Evolutionary conservation across 2,888 invertebrate genomes (phyloP).

Genomic region (Ethmia dodecea): DNA sequence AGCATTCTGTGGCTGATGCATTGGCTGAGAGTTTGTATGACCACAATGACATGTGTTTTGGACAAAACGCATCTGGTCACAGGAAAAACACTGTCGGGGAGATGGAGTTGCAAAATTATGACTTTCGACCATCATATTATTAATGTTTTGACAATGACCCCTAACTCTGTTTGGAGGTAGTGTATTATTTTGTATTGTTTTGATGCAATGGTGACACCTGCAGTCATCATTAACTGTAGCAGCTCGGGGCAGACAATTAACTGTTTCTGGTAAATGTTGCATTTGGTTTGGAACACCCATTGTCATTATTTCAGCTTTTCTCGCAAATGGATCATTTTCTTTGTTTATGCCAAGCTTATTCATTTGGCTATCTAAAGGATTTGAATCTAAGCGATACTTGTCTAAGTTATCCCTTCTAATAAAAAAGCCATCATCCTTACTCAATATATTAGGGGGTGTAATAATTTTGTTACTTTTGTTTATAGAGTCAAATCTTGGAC

Average conservation of each 20-base stretch:
- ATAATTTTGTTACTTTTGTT: too few species aligned
- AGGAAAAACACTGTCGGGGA: slow-evolving; percentile 22
- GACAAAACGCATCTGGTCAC: slow-evolving; percentile 13
- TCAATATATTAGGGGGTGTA: slow-evolving; percentile 34
- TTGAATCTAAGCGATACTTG: slow-evolving; percentile 25
- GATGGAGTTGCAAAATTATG: slow-evolving; percentile 15
- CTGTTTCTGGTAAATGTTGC: neutral
- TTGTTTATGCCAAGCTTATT: slow-evolving; percentile 39
- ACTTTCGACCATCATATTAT: too few species aligned
- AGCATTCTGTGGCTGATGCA: slow-evolving; percentile 30
- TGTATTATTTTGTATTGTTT: slow-evolving; percentile 18
- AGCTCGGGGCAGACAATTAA: neutral
- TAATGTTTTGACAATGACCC: neutral
- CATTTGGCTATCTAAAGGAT: slow-evolving; percentile 34
- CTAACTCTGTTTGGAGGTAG: neutral
- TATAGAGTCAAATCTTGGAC: too few species aligned
- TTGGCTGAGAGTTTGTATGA: slow-evolving; percentile 6
- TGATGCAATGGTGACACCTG: slow-evolving; percentile 47
- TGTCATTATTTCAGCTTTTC: slow-evolving; percentile 37
- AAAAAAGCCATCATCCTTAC: slow-evolving; percentile 52
- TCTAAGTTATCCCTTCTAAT: slow-evolving; percentile 45
- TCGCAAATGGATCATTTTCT: slow-evolving; percentile 43
- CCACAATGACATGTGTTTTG: slow-evolving; percentile 24
- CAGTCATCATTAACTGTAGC: slow-evolving; percentile 27
- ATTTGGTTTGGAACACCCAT: neutral